Conservation (phyloP, 1,140 invertebrate species). For the Antheraea pernyi region DNA sequence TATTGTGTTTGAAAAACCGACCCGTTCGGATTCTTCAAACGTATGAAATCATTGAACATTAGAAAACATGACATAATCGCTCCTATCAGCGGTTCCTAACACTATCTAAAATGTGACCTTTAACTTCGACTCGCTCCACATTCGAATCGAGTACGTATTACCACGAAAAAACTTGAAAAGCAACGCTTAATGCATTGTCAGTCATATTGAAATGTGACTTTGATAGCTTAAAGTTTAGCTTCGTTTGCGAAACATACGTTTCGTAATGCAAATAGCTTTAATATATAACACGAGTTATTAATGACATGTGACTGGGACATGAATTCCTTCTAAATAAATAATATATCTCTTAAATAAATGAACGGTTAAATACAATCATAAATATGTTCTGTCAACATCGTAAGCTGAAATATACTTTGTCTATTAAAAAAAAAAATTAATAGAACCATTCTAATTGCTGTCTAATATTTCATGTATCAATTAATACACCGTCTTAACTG, state of each 20-base stretch:
- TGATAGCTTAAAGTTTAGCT: constrained; percentile 7
- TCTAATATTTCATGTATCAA: neutral
- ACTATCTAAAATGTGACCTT: constrained; percentile 20
- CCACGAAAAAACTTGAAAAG: constrained; percentile 30
- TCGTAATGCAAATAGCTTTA: constrained; percentile 28
- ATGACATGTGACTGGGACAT: neutral
- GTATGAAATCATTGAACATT: neutral
- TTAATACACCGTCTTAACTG: too few relatives aligned
- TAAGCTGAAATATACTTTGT: neutral
- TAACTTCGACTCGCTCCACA: constrained; percentile 22
- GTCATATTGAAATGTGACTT: constrained; percentile 38
- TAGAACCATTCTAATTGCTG: neutral
- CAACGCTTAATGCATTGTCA: constrained; percentile 44
- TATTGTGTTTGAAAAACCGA: neutral
- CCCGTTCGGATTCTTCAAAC: neutral
- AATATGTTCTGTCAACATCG: too few relatives aligned
- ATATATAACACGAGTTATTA: neutral
- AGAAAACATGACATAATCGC: neutral
- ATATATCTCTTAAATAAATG: too few relatives aligned
- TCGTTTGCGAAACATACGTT: constrained; percentile 35
- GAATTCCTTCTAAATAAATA: too few relatives aligned
- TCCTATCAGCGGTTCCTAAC: neutral
- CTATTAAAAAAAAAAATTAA: neutral
- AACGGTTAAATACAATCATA: too few relatives aligned
- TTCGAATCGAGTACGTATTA: constrained; percentile 14